Base-by-base conservation (phyloP, 2,113 vertebrate genomes). In the Blennius ocellaris region DNA sequence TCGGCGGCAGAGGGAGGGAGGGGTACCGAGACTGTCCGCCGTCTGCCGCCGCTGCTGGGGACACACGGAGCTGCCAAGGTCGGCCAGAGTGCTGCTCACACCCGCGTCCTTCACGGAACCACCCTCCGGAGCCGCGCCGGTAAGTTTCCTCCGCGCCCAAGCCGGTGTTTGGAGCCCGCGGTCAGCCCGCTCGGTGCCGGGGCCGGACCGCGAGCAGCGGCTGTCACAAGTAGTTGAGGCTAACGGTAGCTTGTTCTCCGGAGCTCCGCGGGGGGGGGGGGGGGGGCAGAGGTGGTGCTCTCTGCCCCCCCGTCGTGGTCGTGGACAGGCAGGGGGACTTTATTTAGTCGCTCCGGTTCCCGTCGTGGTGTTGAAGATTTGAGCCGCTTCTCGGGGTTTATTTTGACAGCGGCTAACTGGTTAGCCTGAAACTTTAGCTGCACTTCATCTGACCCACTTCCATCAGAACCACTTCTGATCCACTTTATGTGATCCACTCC, bases 161-260 rank as follows among this genome's bases (percentile, higher is more conserved):
- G 30, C 36, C 15, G 6, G 52, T 1, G n/a, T 44, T 21, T 7
- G 6, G 6, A 7, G 2, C 14, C 2, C 45, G 8, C n/a, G 16
- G 0, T 56, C 47, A 40, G 21, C 43, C n/a, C 8, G 12, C 12
- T 44, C 45, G 77, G 61, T 72, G 68, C 79, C 1, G 21, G 59
- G 59, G 69, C 78, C 70, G 58, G 48, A 62, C 36, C 48, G n/a
- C 37, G 68, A 73, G 72, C 76, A 55, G 58, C 53, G 77, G 54
- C 82, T 89, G 87, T 90, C 87, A 92, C 3, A 50, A 70, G 41
- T 44, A 45, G 59, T 81, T 89, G 88, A 86, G 51, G 89, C 80
- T 82, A 84, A 78, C 58, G 11, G 54, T 69, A 74, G 73, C 69
- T n/a, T n/a, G n/a, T n/a, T n/a, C 48, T 41, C 36, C n/a, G 39